These are phyloP conservation scores for Latrodectus geometricus DNA, from an alignment of 1,140 invertebrate genomes.

Conservation along the genomic window DNA sequence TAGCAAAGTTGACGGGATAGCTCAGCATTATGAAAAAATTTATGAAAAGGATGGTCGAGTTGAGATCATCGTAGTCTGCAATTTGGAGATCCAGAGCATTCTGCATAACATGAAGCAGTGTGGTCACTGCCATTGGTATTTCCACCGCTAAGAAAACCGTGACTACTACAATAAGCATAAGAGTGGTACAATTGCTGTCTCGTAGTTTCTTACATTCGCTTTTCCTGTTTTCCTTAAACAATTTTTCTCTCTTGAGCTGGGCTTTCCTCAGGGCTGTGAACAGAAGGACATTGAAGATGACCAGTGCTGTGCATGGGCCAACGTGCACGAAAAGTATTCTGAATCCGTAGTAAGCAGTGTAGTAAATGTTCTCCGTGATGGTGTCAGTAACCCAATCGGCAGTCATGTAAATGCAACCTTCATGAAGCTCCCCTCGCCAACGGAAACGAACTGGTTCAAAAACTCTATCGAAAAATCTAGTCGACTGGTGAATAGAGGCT, in stretches of 20 bases:
- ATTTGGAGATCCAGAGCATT: constrained; percentile 72
- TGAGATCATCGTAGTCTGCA: constrained; percentile 83
- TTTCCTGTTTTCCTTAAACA: constrained; percentile 86
- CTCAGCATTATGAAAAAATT: constrained; percentile 92
- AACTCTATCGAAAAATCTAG: constrained; percentile 81
- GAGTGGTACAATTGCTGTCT: constrained; percentile 90
- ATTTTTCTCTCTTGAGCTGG: constrained; percentile 81
- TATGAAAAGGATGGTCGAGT: constrained; percentile 85
- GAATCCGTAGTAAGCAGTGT: constrained; percentile 84
- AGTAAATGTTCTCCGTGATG: constrained; percentile 80
- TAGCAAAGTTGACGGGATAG: constrained; percentile 94
- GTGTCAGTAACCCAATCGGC: constrained; percentile 77
- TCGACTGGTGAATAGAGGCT: constrained; percentile 82
- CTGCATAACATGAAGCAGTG: constrained; percentile 85
- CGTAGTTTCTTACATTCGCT: constrained; percentile 84
- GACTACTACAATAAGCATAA: constrained; percentile 96
- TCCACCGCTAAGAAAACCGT: constrained; percentile 91
- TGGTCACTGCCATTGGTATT: constrained; percentile 89
- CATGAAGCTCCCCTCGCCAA: constrained; percentile 74
- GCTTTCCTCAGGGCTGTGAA: constrained; percentile 86
- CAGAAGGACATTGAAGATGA: constrained; percentile 88
- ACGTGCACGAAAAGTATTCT: constrained; percentile 91
- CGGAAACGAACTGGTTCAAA: constrained; percentile 71
- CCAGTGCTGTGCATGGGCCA: constrained; percentile 87
- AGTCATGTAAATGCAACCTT: constrained; percentile 35